Evolutionary conservation across 2,113 vertebrate genomes (phyloP), one percentile per base, ranked within the genome.

Genomic region (Meles meles): DNA sequence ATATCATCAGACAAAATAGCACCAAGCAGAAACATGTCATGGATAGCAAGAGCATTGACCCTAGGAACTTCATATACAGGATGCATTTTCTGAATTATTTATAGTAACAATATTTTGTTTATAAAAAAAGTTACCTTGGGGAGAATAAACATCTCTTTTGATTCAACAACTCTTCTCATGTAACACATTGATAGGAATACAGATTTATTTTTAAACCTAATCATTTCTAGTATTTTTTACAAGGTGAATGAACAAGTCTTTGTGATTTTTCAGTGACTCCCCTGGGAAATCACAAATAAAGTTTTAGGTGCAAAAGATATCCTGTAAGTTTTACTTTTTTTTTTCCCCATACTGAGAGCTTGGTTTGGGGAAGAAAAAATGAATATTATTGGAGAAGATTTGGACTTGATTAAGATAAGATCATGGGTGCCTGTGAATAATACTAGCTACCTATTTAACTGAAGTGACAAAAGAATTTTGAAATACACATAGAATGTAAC

Each of bases 191-290:
- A 67, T 20, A 92, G 63, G 10, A 89, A 74, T 47, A 83, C 20
- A 44, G 25, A 79, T 44, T 82, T 52, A 59, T 25, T 29, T 10
- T 7, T 47, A 93, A 96, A 42, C 0, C 4, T 59, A 71, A 77
- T 52, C 85, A 90, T 91, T 96, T 91, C 71, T 86, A 96, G 72
- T 91, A 67, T 61, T 61, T 61, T 92, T 90, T 92, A 61, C 17
- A 94, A 65, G 29, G 25, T 92, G 25, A 97, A 96, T 81, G 27
- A 84, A 57, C 13, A 96, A 81, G 93, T 91, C n/a, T 63, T 76
- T 52, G 17, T 94, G 42, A 84, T 94, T 84, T 96, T 44, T 0
- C 20, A 83, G 47, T 47, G 20, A 11, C 5, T 13, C 52, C 13
- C 39, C 7, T 71, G 31, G 55, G 37, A 88, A 95, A 84, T 93